Base-by-base conservation (phyloP, 2,888 invertebrate species). In the Hecatera dysodea region DNA sequence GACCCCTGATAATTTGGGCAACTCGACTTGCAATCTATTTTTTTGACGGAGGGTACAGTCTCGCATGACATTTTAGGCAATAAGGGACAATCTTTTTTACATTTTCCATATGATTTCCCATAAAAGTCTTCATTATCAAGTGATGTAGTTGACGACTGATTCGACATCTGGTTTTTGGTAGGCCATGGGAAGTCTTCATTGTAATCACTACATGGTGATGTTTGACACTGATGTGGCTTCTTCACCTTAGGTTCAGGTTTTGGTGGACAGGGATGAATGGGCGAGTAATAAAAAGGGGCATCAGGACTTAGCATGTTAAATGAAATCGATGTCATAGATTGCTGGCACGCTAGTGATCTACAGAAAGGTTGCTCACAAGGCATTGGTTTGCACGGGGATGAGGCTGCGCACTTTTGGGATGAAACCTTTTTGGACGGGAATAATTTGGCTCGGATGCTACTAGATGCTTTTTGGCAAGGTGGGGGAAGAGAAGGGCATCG, bases 1-100 rank as follows among this genome's bases (percentile, higher is more conserved):
- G 72, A 63, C 3, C 64, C 68, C 27, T 55, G 27, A 56, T 59
- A 72, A 70, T 80, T 86, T 33, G 75, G 80, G 67, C 86, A 88
- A 44, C 86, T 73, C 33, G 72, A 67, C 29, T 71, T 80, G 76
- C 89, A 88, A 46, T 83, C 78, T 24, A 48, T 29, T n/a, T 72
- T 77, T 46, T 60, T 62, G n/a, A 72, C 60, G 67, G 82, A 81
- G 8, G 68, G 64, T 60, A 75, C 56, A 39, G 78, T 75, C 27
- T 82, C 83, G 63, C 82, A 84, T 22, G 84, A 85, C 29, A 76
- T 24, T 72, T 68, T 80, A 63, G 78, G 78, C 50, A 74, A 22
- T 68, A 72, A 27, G 44, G 78, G 44, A 44, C 79, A 77, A 11
- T 61, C 62, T 50, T 24, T 69, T 9, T 33, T 57, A 53, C 79